Percentiles rank a stretch among this genome's conserved stretches.
Evolutionary conservation across 2,888 invertebrate genomes (phyloP).

Genomic region (Epirrhoe tristata): DNA sequence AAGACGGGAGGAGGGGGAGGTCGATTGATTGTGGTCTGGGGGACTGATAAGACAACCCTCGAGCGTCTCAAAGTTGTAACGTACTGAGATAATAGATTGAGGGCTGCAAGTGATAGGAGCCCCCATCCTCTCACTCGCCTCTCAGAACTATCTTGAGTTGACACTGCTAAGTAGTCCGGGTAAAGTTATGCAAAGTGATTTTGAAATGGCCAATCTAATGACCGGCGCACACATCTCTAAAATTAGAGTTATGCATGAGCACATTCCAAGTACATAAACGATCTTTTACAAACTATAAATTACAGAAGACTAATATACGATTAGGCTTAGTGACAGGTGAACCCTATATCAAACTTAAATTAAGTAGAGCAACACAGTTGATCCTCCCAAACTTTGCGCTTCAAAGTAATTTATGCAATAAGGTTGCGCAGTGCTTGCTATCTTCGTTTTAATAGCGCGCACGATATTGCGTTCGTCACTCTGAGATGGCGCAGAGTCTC

Average conservation of each 20-base stretch:
- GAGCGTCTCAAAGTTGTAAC: constrained; percentile 58
- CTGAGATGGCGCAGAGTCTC: constrained; percentile 26
- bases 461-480: constrained; percentile 29
- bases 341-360: constrained; percentile 5
- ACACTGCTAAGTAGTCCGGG: constrained; percentile 45
- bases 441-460: constrained; percentile 18
- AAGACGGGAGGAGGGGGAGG: constrained; percentile 36
- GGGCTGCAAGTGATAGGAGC: constrained; percentile 56
- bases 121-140: constrained; percentile 42
- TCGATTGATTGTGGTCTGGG: constrained; percentile 51
- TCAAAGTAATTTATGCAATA: constrained; percentile 30
- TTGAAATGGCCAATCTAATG: constrained; percentile 34
- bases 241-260: constrained; percentile 1
- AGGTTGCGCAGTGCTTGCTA: constrained; percentile 7
- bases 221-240: constrained; percentile 23
- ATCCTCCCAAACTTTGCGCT: constrained; percentile 24
- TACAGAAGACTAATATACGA: background rate
- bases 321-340: background rate
- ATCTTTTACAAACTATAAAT: background rate
- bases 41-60: constrained; percentile 57
- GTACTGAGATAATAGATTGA: constrained; percentile 58
- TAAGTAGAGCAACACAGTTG: background rate
- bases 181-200: constrained; percentile 45
- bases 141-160: constrained; percentile 45
- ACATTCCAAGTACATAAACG: background rate